These are phyloP conservation scores for Chrysomela aeneicollis DNA, from an alignment of 2,888 invertebrate genomes.

Conservation along the genomic window DNA sequence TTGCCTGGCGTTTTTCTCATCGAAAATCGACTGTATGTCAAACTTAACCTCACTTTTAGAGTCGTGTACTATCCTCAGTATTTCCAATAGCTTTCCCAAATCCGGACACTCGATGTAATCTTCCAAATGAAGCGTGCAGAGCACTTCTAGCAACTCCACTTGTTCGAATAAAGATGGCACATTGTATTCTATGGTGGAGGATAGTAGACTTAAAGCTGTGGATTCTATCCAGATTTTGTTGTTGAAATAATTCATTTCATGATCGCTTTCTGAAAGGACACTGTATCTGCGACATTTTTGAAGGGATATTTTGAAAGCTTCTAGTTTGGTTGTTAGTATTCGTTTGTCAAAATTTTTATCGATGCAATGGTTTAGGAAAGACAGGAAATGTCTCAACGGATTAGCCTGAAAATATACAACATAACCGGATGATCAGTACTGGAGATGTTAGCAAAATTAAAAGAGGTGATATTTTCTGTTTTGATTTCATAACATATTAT, in stretches of 20 bases:
- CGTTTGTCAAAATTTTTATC: constrained; percentile 52
- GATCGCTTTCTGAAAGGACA: constrained; percentile 52
- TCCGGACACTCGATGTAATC: constrained; percentile 64
- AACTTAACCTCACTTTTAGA: constrained; percentile 61
- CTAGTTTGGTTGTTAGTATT: constrained; percentile 52
- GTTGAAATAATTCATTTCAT: constrained; percentile 62
- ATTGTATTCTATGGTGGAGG: constrained; percentile 68
- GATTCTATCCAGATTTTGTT: constrained; percentile 67
- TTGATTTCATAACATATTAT: too few species aligned
- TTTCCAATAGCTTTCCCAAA: constrained; percentile 20
- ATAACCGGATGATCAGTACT: neutral
- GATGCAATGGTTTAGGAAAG: constrained; percentile 54
- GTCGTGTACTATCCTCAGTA: constrained; percentile 45
- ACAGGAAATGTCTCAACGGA: constrained; percentile 63
- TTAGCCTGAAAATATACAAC: constrained; percentile 66
- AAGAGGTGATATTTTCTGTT: too few species aligned
- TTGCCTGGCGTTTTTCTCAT: constrained; percentile 54
- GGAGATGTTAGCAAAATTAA: too few species aligned
- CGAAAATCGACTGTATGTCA: constrained; percentile 60
- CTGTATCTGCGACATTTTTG: constrained; percentile 51
- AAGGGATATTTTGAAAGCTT: constrained; percentile 56
- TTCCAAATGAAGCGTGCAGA: constrained; percentile 67
- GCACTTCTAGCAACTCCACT: constrained; percentile 68
- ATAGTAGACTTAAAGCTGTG: constrained; percentile 68
- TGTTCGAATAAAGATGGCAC: constrained; percentile 72